Conservation (phyloP, 2,888 invertebrate genomes). For the Linnaemya vulpina region DNA sequence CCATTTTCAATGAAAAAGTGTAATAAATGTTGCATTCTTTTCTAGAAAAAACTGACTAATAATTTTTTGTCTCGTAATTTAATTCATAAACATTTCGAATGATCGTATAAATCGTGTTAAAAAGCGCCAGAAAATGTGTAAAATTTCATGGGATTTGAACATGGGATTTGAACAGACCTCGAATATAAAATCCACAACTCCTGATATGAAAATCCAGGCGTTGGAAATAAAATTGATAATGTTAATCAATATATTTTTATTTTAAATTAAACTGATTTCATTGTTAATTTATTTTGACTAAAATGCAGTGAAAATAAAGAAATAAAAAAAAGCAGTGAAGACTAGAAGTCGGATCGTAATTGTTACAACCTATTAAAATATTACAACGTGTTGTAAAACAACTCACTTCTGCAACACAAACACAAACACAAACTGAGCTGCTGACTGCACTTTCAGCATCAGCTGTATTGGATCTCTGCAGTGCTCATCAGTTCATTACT, state of each 20-base stretch:
- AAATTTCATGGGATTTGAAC: too few relatives aligned
- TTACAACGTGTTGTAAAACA: constrained; percentile 8
- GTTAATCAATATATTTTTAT: background rate
- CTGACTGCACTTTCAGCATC: background rate
- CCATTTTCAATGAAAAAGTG: too few relatives aligned
- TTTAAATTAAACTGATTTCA: constrained; percentile 11
- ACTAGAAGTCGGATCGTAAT: background rate
- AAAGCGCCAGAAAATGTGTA: too few relatives aligned
- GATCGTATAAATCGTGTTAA: too few relatives aligned
- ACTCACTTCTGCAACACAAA: background rate
- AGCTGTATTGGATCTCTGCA: background rate
- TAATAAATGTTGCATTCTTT: too few relatives aligned
- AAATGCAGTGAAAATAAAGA: background rate
- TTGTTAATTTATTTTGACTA: constrained; percentile 25
- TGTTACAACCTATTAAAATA: background rate
- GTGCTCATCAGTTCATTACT: constrained; percentile 29
- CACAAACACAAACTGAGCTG: background rate
- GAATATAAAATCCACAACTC: too few relatives aligned
- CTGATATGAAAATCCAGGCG: too few relatives aligned
- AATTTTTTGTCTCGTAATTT: too few relatives aligned
- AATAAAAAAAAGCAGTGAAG: background rate
- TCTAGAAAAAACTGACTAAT: too few relatives aligned
- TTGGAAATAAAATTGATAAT: too few relatives aligned
- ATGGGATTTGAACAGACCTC: too few relatives aligned
- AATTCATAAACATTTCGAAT: too few relatives aligned